Evolutionary conservation across 2,888 invertebrate genomes (phyloP), one percentile per base, ranked within the genome.

Genomic region (Caprella mutica): DNA sequence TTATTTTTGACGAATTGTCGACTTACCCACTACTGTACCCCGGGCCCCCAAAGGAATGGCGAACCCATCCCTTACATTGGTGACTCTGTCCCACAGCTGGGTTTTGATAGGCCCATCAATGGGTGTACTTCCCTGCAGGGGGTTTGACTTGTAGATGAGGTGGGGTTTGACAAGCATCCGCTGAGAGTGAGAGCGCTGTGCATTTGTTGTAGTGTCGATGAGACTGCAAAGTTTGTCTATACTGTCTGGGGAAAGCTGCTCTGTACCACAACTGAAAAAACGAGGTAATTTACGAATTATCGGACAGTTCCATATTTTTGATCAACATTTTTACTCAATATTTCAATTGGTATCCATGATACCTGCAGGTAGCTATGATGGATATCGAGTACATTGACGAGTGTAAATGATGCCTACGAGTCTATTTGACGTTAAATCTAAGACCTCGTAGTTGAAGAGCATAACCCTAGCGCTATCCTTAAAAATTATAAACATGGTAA

Each of bases 11-110:
- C n/a, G n/a, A n/a, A n/a, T n/a, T n/a, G 65, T 5, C 1, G 6
- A 3, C 55, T 74, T 72, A 65, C 78, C 88, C n/a, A 89, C 82
- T 1, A 97, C 76, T 0, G 90, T 93, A 27, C 96, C 97, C 63
- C 81, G 80, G 9, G 81, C 76, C 1, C 92, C 94, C 5, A 86
- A 72, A 0, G 92, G 92, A 17, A 89, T 86, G 1, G 84, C 79
- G 69, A 81, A 84, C 52, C 82, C 81, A 30, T 80, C 80, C 29
- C 84, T 78, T 0, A 85, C 82, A 69, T 85, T 82, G 4, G 93
- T 81, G 44, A 97, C 82, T 52, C 96, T 79, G 75, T 97, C 94
- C 69, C 86, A 83, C 60, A 96, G 70, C 61, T 75, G 70, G 73
- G 79, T 85, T 53, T 77, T 77, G 0, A 82, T 80, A 8, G 74